Percentiles rank a stretch among this genome's conserved stretches.
phyloP scores from a whole-genome alignment of 2,888 invertebrate species.

The Amphimallon solstitiale region DNA sequence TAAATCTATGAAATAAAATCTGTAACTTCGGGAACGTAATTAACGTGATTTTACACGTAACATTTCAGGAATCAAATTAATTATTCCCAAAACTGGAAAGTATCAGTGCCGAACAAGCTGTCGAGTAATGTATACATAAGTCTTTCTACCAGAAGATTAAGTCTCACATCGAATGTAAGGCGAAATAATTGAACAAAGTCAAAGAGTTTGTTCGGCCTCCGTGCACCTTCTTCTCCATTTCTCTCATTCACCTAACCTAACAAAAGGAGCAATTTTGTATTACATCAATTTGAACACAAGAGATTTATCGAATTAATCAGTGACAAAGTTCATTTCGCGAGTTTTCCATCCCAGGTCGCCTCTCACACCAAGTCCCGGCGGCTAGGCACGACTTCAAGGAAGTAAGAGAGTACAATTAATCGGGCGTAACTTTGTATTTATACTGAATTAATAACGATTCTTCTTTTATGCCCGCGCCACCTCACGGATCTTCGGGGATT shows the following conservation, averaged over 20 bases:
- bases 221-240: background rate
- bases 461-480: background rate
- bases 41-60: too few relatives aligned
- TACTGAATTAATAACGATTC: slow-evolving; percentile 17
- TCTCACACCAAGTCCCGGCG: background rate
- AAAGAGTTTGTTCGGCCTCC: background rate
- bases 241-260: background rate
- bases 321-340: slow-evolving; percentile 10
- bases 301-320: slow-evolving; percentile 28
- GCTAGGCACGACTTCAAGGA: background rate
- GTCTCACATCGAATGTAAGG: too few relatives aligned
- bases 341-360: background rate
- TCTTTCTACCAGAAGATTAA: too few relatives aligned
- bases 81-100: too few relatives aligned
- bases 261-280: slow-evolving; percentile 7
- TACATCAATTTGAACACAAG: slow-evolving; percentile 18
- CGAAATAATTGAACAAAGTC: too few relatives aligned
- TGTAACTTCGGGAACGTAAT: too few relatives aligned
- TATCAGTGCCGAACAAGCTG: too few relatives aligned
- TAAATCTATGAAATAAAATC: too few relatives aligned
- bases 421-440: slow-evolving; percentile 21
- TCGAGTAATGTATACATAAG: too few relatives aligned
- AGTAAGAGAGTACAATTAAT: slow-evolving; percentile 17
- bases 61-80: too few relatives aligned
- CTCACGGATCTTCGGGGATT: slow-evolving; percentile 21